phyloP scores from a whole-genome alignment of 2,888 invertebrate species.

The Ferrisia virgata region DNA sequence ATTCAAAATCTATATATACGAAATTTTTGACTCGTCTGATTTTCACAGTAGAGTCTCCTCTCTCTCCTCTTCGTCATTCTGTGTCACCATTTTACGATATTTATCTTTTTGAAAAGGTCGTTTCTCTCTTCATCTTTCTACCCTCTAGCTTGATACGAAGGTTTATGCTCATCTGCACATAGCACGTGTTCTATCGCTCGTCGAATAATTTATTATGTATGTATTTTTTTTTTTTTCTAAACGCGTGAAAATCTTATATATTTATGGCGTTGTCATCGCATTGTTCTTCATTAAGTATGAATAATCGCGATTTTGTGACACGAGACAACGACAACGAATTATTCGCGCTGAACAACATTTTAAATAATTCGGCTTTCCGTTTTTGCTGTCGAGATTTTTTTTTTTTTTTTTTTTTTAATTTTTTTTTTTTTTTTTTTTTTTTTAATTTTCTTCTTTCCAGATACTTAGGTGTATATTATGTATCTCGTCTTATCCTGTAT shows the following conservation, averaged over 20 bases:
- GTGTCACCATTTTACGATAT: background rate
- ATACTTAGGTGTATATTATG: too few relatives aligned
- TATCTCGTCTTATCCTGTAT: too few relatives aligned
- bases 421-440: too few relatives aligned
- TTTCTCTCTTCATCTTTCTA: background rate
- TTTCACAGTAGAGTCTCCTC: too few relatives aligned
- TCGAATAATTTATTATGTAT: background rate
- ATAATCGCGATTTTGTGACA: background rate
- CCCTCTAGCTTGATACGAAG: background rate
- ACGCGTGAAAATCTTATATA: background rate
- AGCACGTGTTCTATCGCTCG: background rate
- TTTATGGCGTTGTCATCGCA: background rate
- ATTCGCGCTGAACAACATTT: too few relatives aligned
- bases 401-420: too few relatives aligned
- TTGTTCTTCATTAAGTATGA: background rate
- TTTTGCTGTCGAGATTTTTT: too few relatives aligned
- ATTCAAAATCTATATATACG: too few relatives aligned
- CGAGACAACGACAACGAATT: too few relatives aligned
- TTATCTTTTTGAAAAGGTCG: background rate
- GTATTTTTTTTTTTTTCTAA: background rate
- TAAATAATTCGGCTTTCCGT: too few relatives aligned
- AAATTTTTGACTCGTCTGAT: background rate
- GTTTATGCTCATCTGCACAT: background rate
- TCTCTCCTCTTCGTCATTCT: background rate
- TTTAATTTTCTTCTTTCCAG: too few relatives aligned